Percentiles rank a stretch among this genome's conserved stretches.
phyloP scores from a whole-genome alignment of 2,113 vertebrate genomes.

The Lagenorhynchus albirostris region DNA sequence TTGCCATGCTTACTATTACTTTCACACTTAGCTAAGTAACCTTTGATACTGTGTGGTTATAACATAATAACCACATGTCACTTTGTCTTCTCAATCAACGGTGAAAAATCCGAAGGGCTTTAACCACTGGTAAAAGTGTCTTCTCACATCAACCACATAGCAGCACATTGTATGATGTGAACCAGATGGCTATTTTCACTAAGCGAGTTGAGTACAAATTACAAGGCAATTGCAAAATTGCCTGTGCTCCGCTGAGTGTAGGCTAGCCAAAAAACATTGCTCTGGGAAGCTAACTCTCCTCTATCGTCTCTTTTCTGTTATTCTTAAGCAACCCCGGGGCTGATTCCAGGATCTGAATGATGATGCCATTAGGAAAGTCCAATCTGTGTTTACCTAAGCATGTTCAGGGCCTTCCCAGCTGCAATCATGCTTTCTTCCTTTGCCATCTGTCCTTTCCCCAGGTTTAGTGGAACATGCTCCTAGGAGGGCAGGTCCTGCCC shows the following conservation, averaged over 20 bases:
- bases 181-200: background rate
- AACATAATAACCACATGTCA: slow-evolving; percentile 55
- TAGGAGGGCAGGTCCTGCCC: background rate
- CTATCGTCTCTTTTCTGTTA: background rate
- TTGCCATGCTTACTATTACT: background rate
- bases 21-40: slow-evolving; percentile 37
- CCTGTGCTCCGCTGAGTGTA: background rate
- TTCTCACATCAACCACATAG: slow-evolving; percentile 66
- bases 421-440: background rate
- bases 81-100: background rate
- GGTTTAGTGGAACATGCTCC: background rate
- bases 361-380: rapidly evolving
- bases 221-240: no score
- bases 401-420: background rate
- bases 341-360: background rate
- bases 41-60: slow-evolving; percentile 72
- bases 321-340: background rate
- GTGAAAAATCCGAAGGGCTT: slow-evolving; percentile 18
- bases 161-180: background rate
- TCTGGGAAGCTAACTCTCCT: background rate
- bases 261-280: background rate
- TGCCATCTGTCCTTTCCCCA: background rate
- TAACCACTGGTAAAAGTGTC: slow-evolving; percentile 63
- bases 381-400: background rate
- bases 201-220: no score